Evolutionary conservation across 2,797 vertebrate species (phyloP), one percentile per base, ranked within the genome.

Genomic region (Rhyacichthys aspro): DNA sequence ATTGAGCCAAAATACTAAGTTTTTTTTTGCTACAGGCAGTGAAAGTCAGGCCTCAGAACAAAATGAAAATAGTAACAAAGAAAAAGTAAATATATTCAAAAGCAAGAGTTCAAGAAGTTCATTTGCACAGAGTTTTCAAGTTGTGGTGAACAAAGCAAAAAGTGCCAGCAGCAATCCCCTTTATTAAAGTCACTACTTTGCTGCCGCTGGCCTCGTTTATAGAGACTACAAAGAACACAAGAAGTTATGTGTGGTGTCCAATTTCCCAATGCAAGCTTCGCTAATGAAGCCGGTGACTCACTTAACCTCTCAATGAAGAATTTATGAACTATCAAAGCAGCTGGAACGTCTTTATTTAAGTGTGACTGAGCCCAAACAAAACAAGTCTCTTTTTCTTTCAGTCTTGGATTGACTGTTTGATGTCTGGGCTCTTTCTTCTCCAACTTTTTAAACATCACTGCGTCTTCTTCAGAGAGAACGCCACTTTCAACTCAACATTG

Each of bases 271-370:
- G 38, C 63, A 56, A 41, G 48, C 60, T 42, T 62, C 74, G 56
- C 64, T 85, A 76, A 83, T 87, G 70, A 82, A 70, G 63, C 59
- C 23, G 36, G 50, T 67, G 79, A 85, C 68, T 83, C 57, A 70
- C 70, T 71, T 79, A 67, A 85, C 85, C 82, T 78, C 79, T 55
- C 43, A 72, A 74, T 66, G 73, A 70, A 66, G 53, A 63, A 81
- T 78, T 66, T 79, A 76, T 75, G 67, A 63, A 66, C 78, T 43
- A 60, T 70, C 61, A 71, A 58, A 53, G 52, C 48, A 45, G 61
- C 55, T 46, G 62, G 68, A 65, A 78, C 63, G 45, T 79, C 70
- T 76, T 70, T 39, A 78, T 75, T 69, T 72, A 70, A 50, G 49
- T 59, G 54, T 76, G 68, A 47, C 58, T 74, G 75, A 28, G 23